These are phyloP conservation scores for Fissipunctia ypsillon DNA, from an alignment of 2,888 invertebrate species.

Conservation along the genomic window DNA sequence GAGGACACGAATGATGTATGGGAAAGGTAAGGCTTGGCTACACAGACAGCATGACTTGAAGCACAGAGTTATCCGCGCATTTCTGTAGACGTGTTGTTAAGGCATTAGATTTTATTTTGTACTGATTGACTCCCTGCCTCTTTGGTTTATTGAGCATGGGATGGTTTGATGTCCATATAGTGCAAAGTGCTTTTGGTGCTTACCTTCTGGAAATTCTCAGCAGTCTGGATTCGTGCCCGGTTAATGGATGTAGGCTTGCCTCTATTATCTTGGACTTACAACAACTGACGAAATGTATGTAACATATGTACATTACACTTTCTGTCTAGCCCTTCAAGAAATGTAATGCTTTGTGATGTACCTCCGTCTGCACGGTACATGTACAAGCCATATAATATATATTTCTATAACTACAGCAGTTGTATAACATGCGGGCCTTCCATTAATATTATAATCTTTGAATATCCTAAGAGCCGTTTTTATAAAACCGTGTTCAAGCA, in stretches of 20 bases:
- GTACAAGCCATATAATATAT: no score
- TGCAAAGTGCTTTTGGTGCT: not conserved
- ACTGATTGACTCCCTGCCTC: not conserved
- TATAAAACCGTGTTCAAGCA: not conserved
- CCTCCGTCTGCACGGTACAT: not conserved
- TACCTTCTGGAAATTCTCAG: not conserved
- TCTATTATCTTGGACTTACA: not conserved
- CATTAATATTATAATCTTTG: not conserved
- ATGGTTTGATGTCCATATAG: not conserved
- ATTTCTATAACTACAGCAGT: no score
- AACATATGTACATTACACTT: not conserved
- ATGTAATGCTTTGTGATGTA: not conserved
- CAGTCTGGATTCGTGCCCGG: no score
- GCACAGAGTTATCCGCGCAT: not conserved
- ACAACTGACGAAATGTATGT: not conserved
- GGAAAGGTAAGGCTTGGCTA: not conserved
- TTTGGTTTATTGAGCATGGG: not conserved
- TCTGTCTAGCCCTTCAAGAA: not conserved
- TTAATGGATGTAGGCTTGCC: not conserved
- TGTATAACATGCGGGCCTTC: not conserved
- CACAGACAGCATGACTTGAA: not conserved
- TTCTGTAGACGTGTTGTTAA: not conserved
- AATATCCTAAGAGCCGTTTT: not conserved
- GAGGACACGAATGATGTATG: constrained; percentile 26
- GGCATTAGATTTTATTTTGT: not conserved